phyloP scores from a whole-genome alignment of 2,797 vertebrate genomes.

The Lepus townsendii region DNA sequence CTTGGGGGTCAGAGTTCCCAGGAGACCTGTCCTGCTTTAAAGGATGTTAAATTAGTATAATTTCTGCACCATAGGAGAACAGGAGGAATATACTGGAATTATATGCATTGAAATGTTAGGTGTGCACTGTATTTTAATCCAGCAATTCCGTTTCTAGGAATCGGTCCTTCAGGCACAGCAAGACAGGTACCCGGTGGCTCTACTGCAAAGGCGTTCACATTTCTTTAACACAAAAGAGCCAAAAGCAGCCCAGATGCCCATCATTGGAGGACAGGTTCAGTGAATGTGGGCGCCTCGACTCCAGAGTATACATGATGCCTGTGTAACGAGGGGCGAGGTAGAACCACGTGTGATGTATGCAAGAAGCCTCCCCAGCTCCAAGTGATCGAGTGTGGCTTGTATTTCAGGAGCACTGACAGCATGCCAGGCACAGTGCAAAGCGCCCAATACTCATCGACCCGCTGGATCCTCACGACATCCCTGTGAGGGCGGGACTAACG shows the following conservation, averaged over 20 bases:
- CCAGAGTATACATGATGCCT: not conserved
- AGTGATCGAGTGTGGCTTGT: not conserved
- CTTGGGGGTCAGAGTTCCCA: not conserved
- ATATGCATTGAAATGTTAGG: not conserved
- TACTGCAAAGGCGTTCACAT: not conserved
- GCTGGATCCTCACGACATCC: not conserved
- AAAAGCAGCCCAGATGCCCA: not conserved
- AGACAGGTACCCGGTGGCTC: not conserved
- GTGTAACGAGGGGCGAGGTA: not conserved
- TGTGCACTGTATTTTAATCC: not conserved
- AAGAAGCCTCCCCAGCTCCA: rapidly evolving
- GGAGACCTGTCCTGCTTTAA: not conserved
- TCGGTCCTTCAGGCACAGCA: not conserved
- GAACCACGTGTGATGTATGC: rapidly evolving
- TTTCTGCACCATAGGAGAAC: not conserved
- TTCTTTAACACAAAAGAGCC: not conserved
- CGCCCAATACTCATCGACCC: not conserved
- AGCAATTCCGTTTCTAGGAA: not conserved
- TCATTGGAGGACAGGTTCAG: not conserved
- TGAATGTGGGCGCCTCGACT: too few species aligned
- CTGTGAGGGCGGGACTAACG: not conserved
- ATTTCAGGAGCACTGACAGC: not conserved
- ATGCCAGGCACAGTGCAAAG: rapidly evolving
- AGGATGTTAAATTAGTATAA: not conserved
- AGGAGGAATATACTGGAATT: not conserved